These are phyloP conservation scores for Pseudochromis fuscus DNA, from an alignment of 2,797 vertebrate genomes.

Conservation along the genomic window DNA sequence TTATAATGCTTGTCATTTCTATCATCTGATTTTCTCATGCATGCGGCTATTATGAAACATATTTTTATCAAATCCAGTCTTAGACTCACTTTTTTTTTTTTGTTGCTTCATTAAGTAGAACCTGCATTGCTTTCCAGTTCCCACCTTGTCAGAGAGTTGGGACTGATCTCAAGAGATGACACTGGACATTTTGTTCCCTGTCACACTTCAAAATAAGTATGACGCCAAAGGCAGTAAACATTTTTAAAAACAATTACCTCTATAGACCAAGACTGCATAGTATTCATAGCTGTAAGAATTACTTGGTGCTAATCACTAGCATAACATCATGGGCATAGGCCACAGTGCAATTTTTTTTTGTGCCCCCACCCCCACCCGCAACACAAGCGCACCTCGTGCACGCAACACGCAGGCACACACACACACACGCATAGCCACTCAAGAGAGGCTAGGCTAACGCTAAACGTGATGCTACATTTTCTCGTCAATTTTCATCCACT, in stretches of 20 bases:
- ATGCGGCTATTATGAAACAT: background rate
- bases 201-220: slow-evolving; percentile 36
- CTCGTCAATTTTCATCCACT: too few species aligned
- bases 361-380: too few species aligned
- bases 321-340: too few species aligned
- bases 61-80: slow-evolving; percentile 41
- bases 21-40: slow-evolving; percentile 18
- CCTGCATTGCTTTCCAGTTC: slow-evolving; percentile 7
- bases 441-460: too few species aligned
- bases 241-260: too few species aligned
- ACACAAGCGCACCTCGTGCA: too few species aligned
- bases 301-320: background rate
- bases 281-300: background rate
- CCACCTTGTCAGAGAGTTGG: slow-evolving; percentile 22
- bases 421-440: too few species aligned
- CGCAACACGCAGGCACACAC: too few species aligned
- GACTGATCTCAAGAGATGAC: slow-evolving; percentile 28
- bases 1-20: slow-evolving; percentile 16
- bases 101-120: slow-evolving; percentile 17
- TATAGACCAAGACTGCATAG: background rate
- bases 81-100: slow-evolving; percentile 11
- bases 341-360: too few species aligned
- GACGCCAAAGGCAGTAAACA: too few species aligned
- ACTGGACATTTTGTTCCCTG: slow-evolving; percentile 34
- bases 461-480: too few species aligned